Evolutionary conservation across 2,888 invertebrate species (phyloP).

Genomic region (Heteromurus nitidus): DNA sequence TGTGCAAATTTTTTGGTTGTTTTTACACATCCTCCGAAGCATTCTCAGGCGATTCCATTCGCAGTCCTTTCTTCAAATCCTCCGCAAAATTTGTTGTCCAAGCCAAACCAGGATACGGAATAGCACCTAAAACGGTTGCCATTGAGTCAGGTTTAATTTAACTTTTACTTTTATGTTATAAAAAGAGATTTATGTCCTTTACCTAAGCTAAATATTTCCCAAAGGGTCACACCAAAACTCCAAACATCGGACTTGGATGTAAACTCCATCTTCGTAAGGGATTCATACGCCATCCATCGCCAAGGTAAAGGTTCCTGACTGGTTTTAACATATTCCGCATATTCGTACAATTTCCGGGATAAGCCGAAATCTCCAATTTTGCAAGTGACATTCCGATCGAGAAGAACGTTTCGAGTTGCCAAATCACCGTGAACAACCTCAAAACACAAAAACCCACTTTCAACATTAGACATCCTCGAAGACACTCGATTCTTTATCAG

Average conservation of each 20-base stretch:
- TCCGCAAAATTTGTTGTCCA: no score
- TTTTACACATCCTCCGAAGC: neutral
- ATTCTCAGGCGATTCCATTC: neutral
- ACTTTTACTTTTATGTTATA: neutral
- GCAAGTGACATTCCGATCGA: neutral
- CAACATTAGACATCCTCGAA: neutral
- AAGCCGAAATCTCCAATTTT: constrained; percentile 38
- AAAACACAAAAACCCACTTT: constrained; percentile 11
- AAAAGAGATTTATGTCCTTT: neutral
- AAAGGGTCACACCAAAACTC: constrained; percentile 24
- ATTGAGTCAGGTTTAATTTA: no score
- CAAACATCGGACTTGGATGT: neutral
- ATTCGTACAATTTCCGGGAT: constrained; percentile 17
- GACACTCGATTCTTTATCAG: no score
- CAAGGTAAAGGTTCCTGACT: constrained; percentile 25
- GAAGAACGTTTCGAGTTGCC: constrained; percentile 13
- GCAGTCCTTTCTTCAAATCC: neutral
- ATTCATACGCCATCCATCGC: no score
- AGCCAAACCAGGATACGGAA: no score
- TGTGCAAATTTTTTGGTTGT: no score
- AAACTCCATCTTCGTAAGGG: neutral
- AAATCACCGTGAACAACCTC: constrained; percentile 19
- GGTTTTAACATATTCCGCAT: constrained; percentile 2
- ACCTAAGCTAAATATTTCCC: constrained; percentile 23
- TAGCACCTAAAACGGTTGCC: neutral